Conservation (phyloP, 2,797 vertebrate species). For the Nasua narica region DNA sequence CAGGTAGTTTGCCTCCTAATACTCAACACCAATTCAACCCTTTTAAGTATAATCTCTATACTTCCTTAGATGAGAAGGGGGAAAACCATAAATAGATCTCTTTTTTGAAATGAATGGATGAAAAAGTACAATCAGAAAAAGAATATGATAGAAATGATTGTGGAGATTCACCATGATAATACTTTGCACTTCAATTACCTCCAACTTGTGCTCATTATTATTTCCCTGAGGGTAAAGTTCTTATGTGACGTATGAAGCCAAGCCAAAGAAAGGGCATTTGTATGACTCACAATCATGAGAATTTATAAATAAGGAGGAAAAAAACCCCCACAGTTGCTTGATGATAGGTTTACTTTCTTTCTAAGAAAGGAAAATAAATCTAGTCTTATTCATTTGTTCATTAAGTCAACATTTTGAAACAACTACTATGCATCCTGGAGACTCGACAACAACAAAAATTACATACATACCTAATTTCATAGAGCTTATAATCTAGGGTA, state of each 20-base stretch:
- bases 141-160: background rate
- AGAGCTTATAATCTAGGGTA: background rate
- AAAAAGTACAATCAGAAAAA: background rate
- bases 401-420: background rate
- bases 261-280: background rate
- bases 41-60: background rate
- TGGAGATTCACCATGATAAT: background rate
- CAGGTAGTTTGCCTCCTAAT: background rate
- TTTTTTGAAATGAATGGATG: background rate
- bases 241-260: background rate
- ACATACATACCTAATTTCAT: background rate
- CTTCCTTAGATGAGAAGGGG: background rate
- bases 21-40: background rate
- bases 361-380: background rate
- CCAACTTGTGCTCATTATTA: background rate
- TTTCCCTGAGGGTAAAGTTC: background rate
- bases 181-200: background rate
- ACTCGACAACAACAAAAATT: background rate
- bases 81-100: background rate
- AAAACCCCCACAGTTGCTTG: background rate
- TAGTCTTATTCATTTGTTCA: background rate
- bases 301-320: background rate
- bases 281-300: background rate
- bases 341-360: background rate
- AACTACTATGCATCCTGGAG: background rate